Base-by-base conservation (phyloP, 2,888 invertebrate genomes). In the Dolichomitus sp. region DNA sequence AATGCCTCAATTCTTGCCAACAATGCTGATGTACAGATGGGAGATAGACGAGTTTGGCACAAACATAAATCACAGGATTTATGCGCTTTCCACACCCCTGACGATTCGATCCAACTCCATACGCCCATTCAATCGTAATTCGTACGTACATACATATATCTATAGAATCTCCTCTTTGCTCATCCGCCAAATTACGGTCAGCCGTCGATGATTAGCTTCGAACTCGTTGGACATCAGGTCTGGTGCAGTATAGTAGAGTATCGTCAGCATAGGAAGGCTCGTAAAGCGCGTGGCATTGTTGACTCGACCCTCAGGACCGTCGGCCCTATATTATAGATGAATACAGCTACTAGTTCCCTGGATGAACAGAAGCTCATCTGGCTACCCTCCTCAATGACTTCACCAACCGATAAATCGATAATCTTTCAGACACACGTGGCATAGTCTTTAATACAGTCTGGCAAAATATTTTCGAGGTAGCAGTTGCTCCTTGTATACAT, bases 151-250 rank as follows among this genome's bases (percentile, higher is more conserved):
- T 73, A 57, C 54, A 33, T 65, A 48, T 12, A 61, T 23, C 61
- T 57, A 65, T 65, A 14, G 45, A 42, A 45, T 23, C 14, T 45
- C 45, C 45, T 40, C 70, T 40, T 19, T 45, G 79, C 78, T 78
- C 69, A 75, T 84, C 85, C 80, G 86, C 84, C 83, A 86, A 87
- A 87, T 87, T 86, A 87, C 85, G 83, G 81, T 82, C 84, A 73
- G 85, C 65, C 82, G 72, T 80, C 81, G 78, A 81, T 86, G 87
- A 87, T 87, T 85, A 85, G 86, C 75, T 76, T 74, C 61, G 68
- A 80, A 69, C 80, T 80, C 80, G 72, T 81, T 84, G 80, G 66
- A 76, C 75, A 74, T 81, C 74, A 50, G 50, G 65, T 52, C 30
- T 61, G 33, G 68, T 59, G 45, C 70, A 52, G 72, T 59, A 45